Evolutionary conservation across 2,888 invertebrate species (phyloP), one percentile per base, ranked within the genome.

Genomic region (Spilarctia lutea): DNA sequence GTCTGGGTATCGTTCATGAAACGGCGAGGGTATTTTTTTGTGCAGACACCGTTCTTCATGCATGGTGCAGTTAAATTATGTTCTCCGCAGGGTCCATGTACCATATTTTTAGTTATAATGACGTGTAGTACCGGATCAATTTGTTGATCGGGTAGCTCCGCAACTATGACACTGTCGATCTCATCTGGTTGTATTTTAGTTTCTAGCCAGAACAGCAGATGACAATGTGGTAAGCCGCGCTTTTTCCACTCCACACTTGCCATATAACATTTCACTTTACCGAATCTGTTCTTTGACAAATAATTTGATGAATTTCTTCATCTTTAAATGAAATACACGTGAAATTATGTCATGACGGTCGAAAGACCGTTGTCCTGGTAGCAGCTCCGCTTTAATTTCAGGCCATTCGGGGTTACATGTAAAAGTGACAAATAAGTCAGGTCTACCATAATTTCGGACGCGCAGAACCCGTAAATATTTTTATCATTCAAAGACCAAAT

Each of bases 31-130:
- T 67, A 67, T n/a, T 39, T 67, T 67, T 67, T 39, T 68, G 52
- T 48, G 30, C 52, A 27, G 45, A 68, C 52, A 68, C 56, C 20
- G 65, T 24, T 45, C n/a, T 42, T 69, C 67, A 39, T 72, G 16
- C 63, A 42, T 68, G 68, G 30, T n/a, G 48, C 45, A 16, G 45
- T 30, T 48, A 48, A 48, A 48, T 68, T 27, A 48, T 68, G 68
- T n/a, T 71, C 48, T 45, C 84, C 78, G 71, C 80, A 80, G 24
- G 76, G 77, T 45, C 77, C 79, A 27, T 76, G 74, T 7, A 74
- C 56, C 65, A 74, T 74, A 42, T 71, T 74, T 71, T 75, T 75
- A 1, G 27, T 68, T 8, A 75, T 27, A 6, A 68, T 71, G 8
- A 71, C 65, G 30, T 68, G 24, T 3, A 75, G 24, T 20, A 13